Base-by-base conservation (phyloP, 2,888 invertebrate genomes). In the Alsophila aescularia region DNA sequence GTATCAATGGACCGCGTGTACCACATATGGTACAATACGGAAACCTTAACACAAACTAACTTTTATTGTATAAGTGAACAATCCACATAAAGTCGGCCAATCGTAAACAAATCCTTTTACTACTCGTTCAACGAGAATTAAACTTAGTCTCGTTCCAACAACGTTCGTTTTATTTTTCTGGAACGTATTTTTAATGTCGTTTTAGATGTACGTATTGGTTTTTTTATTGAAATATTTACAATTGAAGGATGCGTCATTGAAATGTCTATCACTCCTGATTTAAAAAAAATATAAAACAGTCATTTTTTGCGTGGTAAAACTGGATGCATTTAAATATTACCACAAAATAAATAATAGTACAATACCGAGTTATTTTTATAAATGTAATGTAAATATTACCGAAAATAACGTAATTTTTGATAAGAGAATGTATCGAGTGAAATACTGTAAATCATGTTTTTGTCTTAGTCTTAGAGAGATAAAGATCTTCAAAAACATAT, bases 61-160 rank as follows among this genome's bases (percentile, higher is more conserved):
- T 60, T 59, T 57, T 61, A 51, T 55, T 53, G 45, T 56, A 51
- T 52, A 55, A 62, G 44, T 56, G 53, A 29, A 58, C 50, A 57
- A 44, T 58, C 44, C 52, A 41, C 47, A 59, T 62, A 55, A 59
- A 62, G 58, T 42, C 55, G 16, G 29, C 31, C 48, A 56, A 56
- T 52, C 51, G 50, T 35, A 24, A 31, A 48, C 29, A n/a, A 52
- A 49, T 50, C 35, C 54, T 52, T 55, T 56, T 51, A 60, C 52
- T 48, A 29, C 36, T 31, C 18, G 15, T 35, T 24, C 8, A 29
- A 53, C 39, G 34, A 44, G 55, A 60, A 60, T 34, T 49, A 40
- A 56, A 62, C 64, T 60, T 52, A 62, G 54, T 54, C 14, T 24
- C 41, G 7, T 36, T 37, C 56, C 36, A 44, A 54, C 60, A 62